A percentile compares a stretch with the other conserved stretches of the same genome.
phyloP scores from a whole-genome alignment of 2,113 vertebrate species.

The Columba livia region DNA sequence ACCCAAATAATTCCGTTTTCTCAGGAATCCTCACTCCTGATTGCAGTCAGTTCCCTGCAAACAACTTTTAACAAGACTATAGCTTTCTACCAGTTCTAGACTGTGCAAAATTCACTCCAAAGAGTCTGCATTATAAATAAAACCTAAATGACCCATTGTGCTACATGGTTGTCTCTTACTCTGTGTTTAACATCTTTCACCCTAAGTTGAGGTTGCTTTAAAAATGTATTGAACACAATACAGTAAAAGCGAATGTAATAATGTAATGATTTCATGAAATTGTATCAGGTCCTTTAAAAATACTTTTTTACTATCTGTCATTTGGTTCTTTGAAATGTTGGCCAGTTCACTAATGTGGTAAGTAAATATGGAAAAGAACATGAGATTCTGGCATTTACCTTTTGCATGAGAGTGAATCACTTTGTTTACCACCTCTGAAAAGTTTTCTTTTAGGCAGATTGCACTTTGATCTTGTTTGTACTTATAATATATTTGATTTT shows the following conservation, averaged over 20 bases:
- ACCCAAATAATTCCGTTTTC: neutral
- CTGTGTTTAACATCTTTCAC: neutral
- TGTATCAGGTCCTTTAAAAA: neutral
- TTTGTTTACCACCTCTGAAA: neutral
- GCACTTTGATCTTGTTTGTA: neutral
- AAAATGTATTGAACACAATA: neutral
- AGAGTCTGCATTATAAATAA: neutral
- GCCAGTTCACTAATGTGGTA: neutral
- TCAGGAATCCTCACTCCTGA: neutral
- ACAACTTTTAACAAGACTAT: neutral
- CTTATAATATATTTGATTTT: neutral
- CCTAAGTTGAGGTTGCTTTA: neutral
- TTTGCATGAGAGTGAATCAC: neutral
- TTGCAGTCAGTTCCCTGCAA: neutral
- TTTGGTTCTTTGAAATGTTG: neutral
- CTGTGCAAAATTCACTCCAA: neutral
- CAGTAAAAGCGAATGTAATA: neutral
- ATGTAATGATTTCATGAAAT: neutral
- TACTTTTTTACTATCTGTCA: neutral
- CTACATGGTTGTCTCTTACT: neutral
- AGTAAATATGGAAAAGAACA: neutral
- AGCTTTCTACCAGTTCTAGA: neutral
- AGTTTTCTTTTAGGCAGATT: neutral
- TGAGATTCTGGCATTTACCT: neutral
- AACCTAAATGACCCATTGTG: accelerated